A percentile compares a stretch with the other conserved stretches of the same genome.
phyloP scores from a whole-genome alignment of 2,797 vertebrate species.

The Acanthurus lineatus region DNA sequence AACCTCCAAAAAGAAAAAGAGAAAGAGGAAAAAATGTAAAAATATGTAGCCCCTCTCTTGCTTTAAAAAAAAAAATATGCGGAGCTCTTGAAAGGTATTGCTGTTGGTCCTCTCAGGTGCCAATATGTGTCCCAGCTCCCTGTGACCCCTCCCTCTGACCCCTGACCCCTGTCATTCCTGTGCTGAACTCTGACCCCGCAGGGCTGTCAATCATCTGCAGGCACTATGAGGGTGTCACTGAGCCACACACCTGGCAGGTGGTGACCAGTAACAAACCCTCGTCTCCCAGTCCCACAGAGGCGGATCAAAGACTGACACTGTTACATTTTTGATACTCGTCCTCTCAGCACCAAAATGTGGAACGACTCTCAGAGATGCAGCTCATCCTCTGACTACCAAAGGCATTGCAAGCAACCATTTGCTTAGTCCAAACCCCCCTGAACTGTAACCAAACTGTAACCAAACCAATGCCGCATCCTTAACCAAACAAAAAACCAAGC shows the following conservation, averaged over 20 bases:
- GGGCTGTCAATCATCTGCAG: slow-evolving; percentile 83
- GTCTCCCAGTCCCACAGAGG: slow-evolving; percentile 60
- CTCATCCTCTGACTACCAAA: slow-evolving; percentile 83
- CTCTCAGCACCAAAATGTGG: slow-evolving; percentile 77
- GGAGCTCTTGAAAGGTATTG: slow-evolving; percentile 82
- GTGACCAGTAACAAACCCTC: slow-evolving; percentile 64
- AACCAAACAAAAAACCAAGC: slow-evolving; percentile 84
- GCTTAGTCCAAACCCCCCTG: slow-evolving; percentile 78
- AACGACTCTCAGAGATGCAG: slow-evolving; percentile 80
- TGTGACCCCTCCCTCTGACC: slow-evolving; percentile 78
- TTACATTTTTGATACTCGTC: slow-evolving; percentile 75
- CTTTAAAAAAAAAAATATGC: slow-evolving; percentile 78
- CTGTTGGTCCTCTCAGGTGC: slow-evolving; percentile 86
- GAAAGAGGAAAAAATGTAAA: slow-evolving; percentile 78
- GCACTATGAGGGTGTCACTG: slow-evolving; percentile 56
- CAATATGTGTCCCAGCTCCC: slow-evolving; percentile 85
- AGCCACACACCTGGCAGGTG: slow-evolving; percentile 63
- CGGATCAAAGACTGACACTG: slow-evolving; percentile 69
- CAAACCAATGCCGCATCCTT: slow-evolving; percentile 81
- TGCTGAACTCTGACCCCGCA: slow-evolving; percentile 79
- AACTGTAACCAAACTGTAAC: slow-evolving; percentile 83
- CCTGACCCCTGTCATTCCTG: slow-evolving; percentile 81
- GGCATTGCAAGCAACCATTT: slow-evolving; percentile 76
- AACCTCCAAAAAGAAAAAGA: slow-evolving; percentile 85
- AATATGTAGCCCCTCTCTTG: slow-evolving; percentile 88